Evolutionary conservation across 1,140 invertebrate species (phyloP), one percentile per base, ranked within the genome.

Genomic region (Lordiphosa collinella): DNA sequence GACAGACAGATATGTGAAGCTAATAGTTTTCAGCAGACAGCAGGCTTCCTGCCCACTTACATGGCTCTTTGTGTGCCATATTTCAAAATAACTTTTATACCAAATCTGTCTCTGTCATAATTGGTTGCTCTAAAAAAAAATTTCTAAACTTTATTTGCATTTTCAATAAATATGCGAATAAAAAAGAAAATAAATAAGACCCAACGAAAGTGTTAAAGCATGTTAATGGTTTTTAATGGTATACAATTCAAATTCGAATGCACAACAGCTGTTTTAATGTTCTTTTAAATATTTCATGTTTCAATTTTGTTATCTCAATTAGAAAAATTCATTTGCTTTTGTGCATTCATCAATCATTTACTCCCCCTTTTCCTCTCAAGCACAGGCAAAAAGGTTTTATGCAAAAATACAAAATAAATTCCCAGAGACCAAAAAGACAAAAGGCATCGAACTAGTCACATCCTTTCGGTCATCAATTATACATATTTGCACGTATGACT

Each of bases 401-500:
- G 32, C 10, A 25, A 40, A 40, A 40, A 53, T 48, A 49, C 8
- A 55, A 37, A 4, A 18, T 34, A 54, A 25, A 44, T 44, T 5
- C 14, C 6, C 6, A 49, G 16, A 12, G 13, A 36, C 13, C 37
- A 12, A 32, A 46, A 34, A 46, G 51, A 60, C 57, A 62, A 66
- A 61, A 62, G 51, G 29, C 37, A 49, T 59, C 37, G 38, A 43
- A 57, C 49, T 43, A 29, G 41, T 35, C 49, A 29, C 37, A 44
- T 74, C 44, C 48, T 56, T 40, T 36, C 25, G 46, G 29, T 43
- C 56, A 76, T 71, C 72, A 76, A 71, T 76, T 76, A 61, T 58
- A 52, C 32, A 38, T 36, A 56, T 22, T 29, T 29, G 25, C 25
- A 38, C 34, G 54, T n/a, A 37, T 38, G 29, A 47, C 29, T 49